Evolutionary conservation across 2,888 invertebrate genomes (phyloP), one percentile per base, ranked within the genome.

Genomic region (Blastobasis lacticolella): DNA sequence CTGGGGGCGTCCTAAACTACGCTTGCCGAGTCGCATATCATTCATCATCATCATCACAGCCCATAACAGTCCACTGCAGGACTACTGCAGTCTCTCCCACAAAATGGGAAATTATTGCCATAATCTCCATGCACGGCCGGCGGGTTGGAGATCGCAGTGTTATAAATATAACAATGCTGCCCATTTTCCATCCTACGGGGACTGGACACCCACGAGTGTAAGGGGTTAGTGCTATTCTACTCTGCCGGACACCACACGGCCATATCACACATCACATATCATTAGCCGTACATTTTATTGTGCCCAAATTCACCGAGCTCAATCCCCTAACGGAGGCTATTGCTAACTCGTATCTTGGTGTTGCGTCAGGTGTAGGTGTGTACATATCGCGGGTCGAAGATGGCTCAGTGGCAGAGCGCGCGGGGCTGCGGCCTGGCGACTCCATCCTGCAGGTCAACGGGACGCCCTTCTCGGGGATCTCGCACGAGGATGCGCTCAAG

Each of bases 361-460:
- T 74, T 80, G 78, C 83, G 87, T 63, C 88, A 95, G 95, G 95
- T 73, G 92, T 94, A 73, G 95, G 95, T 73, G 96, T 97, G 74
- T 96, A 96, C 90, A 96, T 97, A 84, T 96, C 96, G 70, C 90
- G 96, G 69, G 95, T 97, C 68, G 96, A 96, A 79, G 95, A 95
- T 70, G 94, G 95, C 59, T 95, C 95, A 68, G 94, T 96, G 64
- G 96, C 96, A 60, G 96, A 96, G 81, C 91, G 95, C 62, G 94
- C 95, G 57, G 96, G 96, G 59, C 90, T 97, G 60, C 91, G 95
- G 71, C 95, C 96, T 59, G 97, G 97, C 59, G 97, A 97, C 90
- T 96, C 97, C 78, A 97, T 97, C 76, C 90, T 97, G 70, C 96
- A 97, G 85, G 97, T 97, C 62, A 97, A 97, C 85, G 97, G 97